phyloP scores from a whole-genome alignment of 2,888 invertebrate genomes.

The Drosophila bunnanda region DNA sequence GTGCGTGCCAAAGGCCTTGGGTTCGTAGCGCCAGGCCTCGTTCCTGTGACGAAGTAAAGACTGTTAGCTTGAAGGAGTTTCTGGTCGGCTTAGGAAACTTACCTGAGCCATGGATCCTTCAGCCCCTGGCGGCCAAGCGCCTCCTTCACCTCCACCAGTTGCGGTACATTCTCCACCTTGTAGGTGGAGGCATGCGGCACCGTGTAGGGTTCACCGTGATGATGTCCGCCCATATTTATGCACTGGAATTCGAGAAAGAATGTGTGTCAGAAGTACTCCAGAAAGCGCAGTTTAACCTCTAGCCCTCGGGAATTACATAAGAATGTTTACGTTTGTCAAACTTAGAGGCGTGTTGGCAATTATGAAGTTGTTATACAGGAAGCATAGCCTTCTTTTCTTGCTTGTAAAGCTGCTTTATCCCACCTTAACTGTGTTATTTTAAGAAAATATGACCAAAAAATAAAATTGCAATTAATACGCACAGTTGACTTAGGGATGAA shows the following conservation, averaged over 20 bases:
- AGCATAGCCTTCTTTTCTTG: not conserved
- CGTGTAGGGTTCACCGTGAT: conserved; percentile 87
- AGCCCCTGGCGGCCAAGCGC: conserved; percentile 90
- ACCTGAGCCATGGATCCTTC: conserved; percentile 95
- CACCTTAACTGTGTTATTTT: not conserved
- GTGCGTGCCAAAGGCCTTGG: conserved; percentile 87
- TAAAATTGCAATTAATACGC: conserved; percentile 12
- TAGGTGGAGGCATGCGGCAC: conserved; percentile 91
- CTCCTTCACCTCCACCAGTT: conserved; percentile 88
- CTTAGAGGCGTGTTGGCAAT: no score
- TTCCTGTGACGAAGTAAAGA: conserved; percentile 86
- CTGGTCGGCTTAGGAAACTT: conserved; percentile 11
- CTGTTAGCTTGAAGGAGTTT: not conserved
- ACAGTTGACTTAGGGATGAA: conserved; percentile 34
- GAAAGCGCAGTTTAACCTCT: conserved; percentile 34
- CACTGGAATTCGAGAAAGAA: conserved; percentile 32
- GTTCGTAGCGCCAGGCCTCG: conserved; percentile 92
- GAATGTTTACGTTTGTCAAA: conserved; percentile 35
- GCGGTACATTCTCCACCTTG: conserved; percentile 89
- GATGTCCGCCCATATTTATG: conserved; percentile 86
- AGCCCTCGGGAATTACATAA: conserved; percentile 63
- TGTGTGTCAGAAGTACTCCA: conserved; percentile 1
- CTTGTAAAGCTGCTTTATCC: not conserved
- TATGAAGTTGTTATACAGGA: not conserved
- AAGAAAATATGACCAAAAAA: not conserved